phyloP scores from a whole-genome alignment of 2,888 invertebrate genomes.

The Caenorhabditis sp. region DNA sequence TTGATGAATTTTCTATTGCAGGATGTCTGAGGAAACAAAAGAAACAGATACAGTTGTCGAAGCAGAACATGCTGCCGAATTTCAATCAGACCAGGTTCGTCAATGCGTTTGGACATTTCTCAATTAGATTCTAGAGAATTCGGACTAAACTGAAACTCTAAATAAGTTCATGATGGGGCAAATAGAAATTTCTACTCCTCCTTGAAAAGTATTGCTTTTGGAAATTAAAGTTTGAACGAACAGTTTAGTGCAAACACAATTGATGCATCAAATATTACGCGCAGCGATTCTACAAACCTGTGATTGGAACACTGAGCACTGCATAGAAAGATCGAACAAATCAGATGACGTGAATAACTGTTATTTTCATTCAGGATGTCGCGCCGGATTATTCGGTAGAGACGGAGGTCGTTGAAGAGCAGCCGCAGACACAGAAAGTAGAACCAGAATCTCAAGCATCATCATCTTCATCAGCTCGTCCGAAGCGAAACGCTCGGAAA shows the following conservation, averaged over 20 bases:
- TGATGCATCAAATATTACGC: conserved; percentile 29
- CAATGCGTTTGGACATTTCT: background rate
- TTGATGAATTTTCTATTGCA: background rate
- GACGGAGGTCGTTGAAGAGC: background rate
- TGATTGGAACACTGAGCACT: background rate
- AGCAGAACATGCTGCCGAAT: background rate
- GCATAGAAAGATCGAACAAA: no score
- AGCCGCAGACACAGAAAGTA: background rate
- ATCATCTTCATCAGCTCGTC: conserved; percentile 38
- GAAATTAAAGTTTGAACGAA: background rate
- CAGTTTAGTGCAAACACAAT: conserved; percentile 20
- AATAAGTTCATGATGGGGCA: no score
- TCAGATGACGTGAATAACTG: background rate
- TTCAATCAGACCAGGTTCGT: conserved; percentile 33
- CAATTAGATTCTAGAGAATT: background rate
- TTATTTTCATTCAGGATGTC: background rate
- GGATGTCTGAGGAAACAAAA: conserved; percentile 17
- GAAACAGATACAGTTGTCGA: background rate
- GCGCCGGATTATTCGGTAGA: background rate
- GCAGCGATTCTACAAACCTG: conserved; percentile 1
- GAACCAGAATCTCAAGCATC: background rate
- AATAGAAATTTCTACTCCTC: no score
- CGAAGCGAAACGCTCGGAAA: conserved; percentile 67
- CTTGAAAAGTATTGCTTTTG: no score
- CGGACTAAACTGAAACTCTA: background rate